Evolutionary conservation across 2,888 invertebrate species (phyloP).

Genomic region (Spatulosminthurus flaviceps): DNA sequence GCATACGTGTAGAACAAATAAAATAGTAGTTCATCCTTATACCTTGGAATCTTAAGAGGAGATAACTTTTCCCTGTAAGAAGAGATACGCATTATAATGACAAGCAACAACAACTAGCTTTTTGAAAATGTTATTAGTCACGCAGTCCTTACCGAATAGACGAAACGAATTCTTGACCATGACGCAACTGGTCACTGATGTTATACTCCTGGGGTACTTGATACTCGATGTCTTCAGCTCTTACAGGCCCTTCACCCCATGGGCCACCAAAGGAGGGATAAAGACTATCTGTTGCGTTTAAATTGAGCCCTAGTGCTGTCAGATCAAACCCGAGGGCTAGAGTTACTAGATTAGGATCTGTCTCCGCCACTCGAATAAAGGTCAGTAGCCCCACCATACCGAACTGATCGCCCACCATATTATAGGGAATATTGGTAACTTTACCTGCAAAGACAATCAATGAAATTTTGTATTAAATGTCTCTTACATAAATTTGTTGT

Average conservation of each 20-base stretch:
- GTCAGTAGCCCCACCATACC: conserved; percentile 98
- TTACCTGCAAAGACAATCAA: conserved; percentile 74
- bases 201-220: conserved; percentile 98
- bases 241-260: conserved; percentile 97
- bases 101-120: neutral
- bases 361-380: conserved; percentile 97
- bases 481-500: too few species aligned
- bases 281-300: conserved; percentile 97
- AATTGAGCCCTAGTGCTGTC: conserved; percentile 96
- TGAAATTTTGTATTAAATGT: too few species aligned
- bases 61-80: conserved; percentile 86
- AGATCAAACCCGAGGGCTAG: conserved; percentile 97
- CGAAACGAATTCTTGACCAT: conserved; percentile 68
- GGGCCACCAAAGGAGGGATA: conserved; percentile 99
- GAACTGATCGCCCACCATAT: conserved; percentile 99
- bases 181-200: conserved; percentile 74
- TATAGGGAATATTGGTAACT: conserved; percentile 97
- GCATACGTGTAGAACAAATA: conserved; percentile 99
- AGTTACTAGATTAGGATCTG: conserved; percentile 95
- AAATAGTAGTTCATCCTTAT: conserved; percentile 98
- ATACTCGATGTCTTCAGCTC: conserved; percentile 98
- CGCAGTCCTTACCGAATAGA: conserved; percentile 77
- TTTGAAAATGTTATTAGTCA: neutral
- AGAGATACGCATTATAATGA: neutral
- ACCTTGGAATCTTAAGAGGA: conserved; percentile 93